Evolutionary conservation across 2,888 invertebrate species (phyloP).

Genomic region (Heliconius hortense): DNA sequence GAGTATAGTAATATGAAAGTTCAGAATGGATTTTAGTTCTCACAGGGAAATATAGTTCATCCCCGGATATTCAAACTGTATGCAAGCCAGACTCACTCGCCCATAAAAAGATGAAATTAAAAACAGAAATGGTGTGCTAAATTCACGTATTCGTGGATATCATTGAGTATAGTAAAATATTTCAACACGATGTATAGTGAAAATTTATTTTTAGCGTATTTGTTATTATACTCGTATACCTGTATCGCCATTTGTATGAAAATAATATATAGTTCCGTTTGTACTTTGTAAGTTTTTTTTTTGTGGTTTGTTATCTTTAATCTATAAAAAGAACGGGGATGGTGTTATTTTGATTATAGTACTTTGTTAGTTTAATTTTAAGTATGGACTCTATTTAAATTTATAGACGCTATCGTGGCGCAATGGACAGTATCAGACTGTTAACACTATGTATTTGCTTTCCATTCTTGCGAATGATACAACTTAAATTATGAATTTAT

Average conservation of each 20-base stretch:
- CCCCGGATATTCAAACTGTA: conserved; percentile 27
- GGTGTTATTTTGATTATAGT: no score
- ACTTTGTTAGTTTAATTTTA: no score
- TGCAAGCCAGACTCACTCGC: conserved; percentile 24
- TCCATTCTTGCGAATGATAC: no score
- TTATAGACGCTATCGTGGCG: no score
- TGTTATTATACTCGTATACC: background rate
- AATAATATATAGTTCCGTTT: background rate
- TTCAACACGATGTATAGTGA: conserved; percentile 1
- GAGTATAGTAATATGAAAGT: conserved; percentile 22
- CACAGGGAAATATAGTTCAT: conserved; percentile 27
- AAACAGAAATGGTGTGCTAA: conserved; percentile 25
- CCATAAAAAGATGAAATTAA: conserved; percentile 29
- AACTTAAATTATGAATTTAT: no score
- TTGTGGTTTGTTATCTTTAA: background rate
- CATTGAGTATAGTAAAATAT: conserved; percentile 19
- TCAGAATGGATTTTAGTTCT: conserved; percentile 26
- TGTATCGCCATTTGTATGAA: background rate
- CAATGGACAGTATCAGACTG: no score
- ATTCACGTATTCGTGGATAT: conserved; percentile 23
- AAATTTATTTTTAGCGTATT: background rate
- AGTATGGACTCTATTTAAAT: no score
- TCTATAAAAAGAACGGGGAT: no score
- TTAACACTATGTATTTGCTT: no score
- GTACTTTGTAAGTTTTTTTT: background rate